Percentiles rank a stretch among this genome's conserved stretches.
These are phyloP conservation scores for Teleiodes luculella DNA, from an alignment of 2,888 invertebrate genomes.

Conservation along the genomic window DNA sequence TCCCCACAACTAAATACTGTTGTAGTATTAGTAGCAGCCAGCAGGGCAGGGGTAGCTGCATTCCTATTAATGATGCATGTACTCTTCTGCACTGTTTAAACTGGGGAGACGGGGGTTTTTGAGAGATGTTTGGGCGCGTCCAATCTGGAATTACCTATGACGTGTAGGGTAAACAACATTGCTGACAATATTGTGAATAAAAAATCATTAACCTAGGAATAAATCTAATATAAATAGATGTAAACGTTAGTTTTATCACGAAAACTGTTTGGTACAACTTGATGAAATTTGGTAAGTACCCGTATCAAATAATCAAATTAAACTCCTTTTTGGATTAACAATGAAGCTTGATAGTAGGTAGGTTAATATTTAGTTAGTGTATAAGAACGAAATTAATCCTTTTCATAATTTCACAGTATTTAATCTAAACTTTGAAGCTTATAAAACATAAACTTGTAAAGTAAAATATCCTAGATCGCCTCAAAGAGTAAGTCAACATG, in stretches of 20 bases:
- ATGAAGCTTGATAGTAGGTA: too few species aligned
- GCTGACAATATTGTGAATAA: not conserved
- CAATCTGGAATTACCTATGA: not conserved
- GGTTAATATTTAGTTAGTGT: too few species aligned
- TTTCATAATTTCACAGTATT: not conserved
- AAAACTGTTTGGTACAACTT: too few species aligned
- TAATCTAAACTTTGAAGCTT: not conserved
- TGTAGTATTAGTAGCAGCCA: not conserved
- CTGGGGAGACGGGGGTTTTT: slow-evolving; percentile 32
- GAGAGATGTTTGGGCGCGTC: not conserved
- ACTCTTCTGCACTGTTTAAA: slow-evolving; percentile 60
- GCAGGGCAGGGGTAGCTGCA: slow-evolving; percentile 47
- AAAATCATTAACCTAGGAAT: too few species aligned
- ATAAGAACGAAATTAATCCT: too few species aligned
- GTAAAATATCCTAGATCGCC: not conserved
- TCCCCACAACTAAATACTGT: slow-evolving; percentile 4
- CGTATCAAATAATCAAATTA: too few species aligned
- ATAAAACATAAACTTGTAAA: slow-evolving; percentile 1
- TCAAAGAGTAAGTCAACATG: not conserved
- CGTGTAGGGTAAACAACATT: not conserved
- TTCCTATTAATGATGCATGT: slow-evolving; percentile 71
- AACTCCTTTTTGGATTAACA: too few species aligned
- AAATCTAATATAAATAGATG: too few species aligned
- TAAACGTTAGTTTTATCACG: too few species aligned
- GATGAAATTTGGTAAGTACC: too few species aligned